phyloP scores from a whole-genome alignment of 2,888 invertebrate genomes.

The Campoletis raptor region DNA sequence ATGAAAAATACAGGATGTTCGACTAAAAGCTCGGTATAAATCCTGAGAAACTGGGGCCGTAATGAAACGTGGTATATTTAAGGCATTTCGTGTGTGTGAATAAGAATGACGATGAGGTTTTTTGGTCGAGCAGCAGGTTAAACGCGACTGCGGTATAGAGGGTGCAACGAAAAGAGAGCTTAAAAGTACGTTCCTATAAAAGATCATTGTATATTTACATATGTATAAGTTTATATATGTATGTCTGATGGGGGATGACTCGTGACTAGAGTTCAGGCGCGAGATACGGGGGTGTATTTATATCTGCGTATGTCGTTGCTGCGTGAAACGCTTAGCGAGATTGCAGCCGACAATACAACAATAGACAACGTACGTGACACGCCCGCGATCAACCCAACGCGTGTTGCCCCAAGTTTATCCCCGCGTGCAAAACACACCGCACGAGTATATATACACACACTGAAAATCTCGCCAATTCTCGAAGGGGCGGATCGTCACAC shows the following conservation, averaged over 20 bases:
- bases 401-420: constrained; percentile 67
- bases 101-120: constrained; percentile 26
- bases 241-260: constrained; percentile 2
- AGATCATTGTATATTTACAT: constrained; percentile 3
- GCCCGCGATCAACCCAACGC: constrained; percentile 82
- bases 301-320: constrained; percentile 72
- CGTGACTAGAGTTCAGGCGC: constrained; percentile 68
- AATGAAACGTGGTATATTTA: constrained; percentile 75
- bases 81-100: constrained; percentile 22
- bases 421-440: constrained; percentile 46
- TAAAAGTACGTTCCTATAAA: neutral
- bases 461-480: constrained; percentile 84
- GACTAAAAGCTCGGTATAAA: constrained; percentile 52
- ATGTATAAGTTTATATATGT: neutral
- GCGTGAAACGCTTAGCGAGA: constrained; percentile 84
- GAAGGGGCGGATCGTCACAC: constrained; percentile 81
- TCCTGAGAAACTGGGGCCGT: constrained; percentile 52
- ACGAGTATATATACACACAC: constrained; percentile 75
- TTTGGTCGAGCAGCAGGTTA: constrained; percentile 52
- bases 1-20: constrained; percentile 13
- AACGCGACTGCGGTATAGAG: constrained; percentile 37
- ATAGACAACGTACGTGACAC: constrained; percentile 84
- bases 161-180: constrained; percentile 10
- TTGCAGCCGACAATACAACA: constrained; percentile 84
- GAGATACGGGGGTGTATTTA: constrained; percentile 71